Conservation (phyloP, 2,113 vertebrate species). For the Cyprinodon tularosa region DNA sequence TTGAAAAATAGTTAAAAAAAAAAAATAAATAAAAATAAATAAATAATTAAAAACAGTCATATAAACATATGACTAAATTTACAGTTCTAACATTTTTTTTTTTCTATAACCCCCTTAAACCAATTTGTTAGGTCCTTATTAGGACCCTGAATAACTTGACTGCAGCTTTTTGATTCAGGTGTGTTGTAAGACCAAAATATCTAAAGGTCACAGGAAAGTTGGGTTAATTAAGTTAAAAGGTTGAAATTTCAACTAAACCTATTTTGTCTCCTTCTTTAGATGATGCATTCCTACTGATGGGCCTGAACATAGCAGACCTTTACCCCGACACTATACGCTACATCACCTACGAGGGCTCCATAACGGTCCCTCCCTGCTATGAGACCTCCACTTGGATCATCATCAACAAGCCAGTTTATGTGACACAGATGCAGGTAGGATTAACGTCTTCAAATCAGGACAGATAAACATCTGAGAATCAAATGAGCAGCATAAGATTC, state of each 20-base stretch:
- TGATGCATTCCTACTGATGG: constrained; percentile 93
- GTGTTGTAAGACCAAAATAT: too few species aligned
- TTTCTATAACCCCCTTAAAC: too few species aligned
- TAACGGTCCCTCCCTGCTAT: constrained; percentile 94
- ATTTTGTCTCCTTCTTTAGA: constrained; percentile 73
- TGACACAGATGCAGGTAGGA: constrained; percentile 94
- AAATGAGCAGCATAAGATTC: not conserved
- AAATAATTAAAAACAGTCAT: too few species aligned
- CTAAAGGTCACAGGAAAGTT: too few species aligned
- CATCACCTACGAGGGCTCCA: constrained; percentile 95
- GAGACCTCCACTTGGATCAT: constrained; percentile 96
- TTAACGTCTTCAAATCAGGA: constrained; percentile 18
- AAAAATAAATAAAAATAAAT: too few species aligned
- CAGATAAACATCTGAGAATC: constrained; percentile 8
- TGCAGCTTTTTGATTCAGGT: too few species aligned
- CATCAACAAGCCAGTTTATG: constrained; percentile 96
- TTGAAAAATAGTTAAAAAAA: too few species aligned
- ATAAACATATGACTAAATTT: too few species aligned
- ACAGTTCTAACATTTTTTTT: too few species aligned
- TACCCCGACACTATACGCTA: constrained; percentile 95
- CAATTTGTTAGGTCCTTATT: too few species aligned
- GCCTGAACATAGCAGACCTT: constrained; percentile 91
- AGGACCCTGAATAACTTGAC: too few species aligned
- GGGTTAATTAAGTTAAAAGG: too few species aligned
- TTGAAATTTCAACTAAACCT: not conserved